These are phyloP conservation scores for Acleris laterana DNA, from an alignment of 2,888 invertebrate species.

Conservation along the genomic window DNA sequence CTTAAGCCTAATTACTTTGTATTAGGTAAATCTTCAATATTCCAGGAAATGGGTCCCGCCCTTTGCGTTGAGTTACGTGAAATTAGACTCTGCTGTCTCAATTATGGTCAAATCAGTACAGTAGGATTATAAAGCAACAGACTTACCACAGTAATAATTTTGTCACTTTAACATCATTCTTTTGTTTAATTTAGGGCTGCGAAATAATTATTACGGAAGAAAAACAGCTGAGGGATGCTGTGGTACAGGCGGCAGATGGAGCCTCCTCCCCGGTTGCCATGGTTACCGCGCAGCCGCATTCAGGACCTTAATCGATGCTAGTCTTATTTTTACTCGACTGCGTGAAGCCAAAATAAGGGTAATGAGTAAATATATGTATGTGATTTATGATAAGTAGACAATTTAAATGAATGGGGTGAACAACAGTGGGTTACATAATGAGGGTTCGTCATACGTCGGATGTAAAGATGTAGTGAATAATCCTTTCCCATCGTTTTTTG, in stretches of 20 bases:
- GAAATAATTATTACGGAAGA: constrained; percentile 27
- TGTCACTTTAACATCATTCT: constrained; percentile 22
- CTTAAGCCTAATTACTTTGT: constrained; percentile 39
- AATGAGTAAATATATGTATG: too few relatives aligned
- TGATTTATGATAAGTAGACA: too few relatives aligned
- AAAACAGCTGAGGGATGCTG: constrained; percentile 67
- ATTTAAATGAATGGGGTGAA: too few relatives aligned
- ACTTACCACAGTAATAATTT: constrained; percentile 20
- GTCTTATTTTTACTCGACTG: background rate
- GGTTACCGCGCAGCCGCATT: constrained; percentile 71
- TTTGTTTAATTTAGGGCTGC: constrained; percentile 14
- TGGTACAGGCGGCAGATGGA: constrained; percentile 54
- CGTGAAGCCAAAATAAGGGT: too few relatives aligned
- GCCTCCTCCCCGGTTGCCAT: constrained; percentile 59
- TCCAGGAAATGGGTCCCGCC: constrained; percentile 33
- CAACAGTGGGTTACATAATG: too few relatives aligned
- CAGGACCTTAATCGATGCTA: constrained; percentile 44
- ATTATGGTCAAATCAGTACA: constrained; percentile 9
- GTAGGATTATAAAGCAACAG: background rate
- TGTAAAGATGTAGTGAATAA: too few relatives aligned
- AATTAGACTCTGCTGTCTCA: constrained; percentile 10
- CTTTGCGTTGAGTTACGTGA: constrained; percentile 18
- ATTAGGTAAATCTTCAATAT: constrained; percentile 53
- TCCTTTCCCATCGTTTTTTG: too few relatives aligned
- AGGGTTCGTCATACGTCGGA: too few relatives aligned